These are phyloP conservation scores for Epistrophe grossulariae DNA, from an alignment of 2,888 invertebrate genomes.

Conservation along the genomic window DNA sequence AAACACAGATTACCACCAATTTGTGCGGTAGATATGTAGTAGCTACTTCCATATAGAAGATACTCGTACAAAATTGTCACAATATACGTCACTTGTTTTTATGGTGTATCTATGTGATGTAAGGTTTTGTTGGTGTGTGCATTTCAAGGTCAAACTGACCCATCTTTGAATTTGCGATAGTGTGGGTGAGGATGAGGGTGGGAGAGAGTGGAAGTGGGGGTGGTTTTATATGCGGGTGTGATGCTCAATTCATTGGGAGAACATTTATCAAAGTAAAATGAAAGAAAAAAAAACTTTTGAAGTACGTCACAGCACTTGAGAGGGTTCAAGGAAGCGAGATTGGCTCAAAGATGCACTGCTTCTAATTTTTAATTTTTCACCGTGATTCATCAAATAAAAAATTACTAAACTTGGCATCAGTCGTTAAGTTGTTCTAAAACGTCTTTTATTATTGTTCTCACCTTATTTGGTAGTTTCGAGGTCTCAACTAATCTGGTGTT, in stretches of 20 bases:
- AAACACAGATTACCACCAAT: constrained; percentile 44
- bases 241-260: constrained; percentile 25
- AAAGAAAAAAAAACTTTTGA: constrained; percentile 25
- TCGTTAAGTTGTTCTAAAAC: background rate
- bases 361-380: constrained; percentile 12
- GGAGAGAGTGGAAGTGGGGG: constrained; percentile 15
- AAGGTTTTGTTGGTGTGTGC: constrained; percentile 59
- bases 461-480: constrained; percentile 42
- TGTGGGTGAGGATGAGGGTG: constrained; percentile 5
- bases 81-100: constrained; percentile 61
- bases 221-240: constrained; percentile 31
- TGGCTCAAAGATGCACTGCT: constrained; percentile 7
- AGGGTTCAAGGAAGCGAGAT: constrained; percentile 29
- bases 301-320: constrained; percentile 62
- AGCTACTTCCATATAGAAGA: constrained; percentile 27
- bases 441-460: constrained; percentile 29
- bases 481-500: constrained; percentile 19
- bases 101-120: constrained; percentile 27
- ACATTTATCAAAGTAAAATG: background rate
- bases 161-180: constrained; percentile 22
- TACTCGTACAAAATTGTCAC: constrained; percentile 42
- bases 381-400: constrained; percentile 46
- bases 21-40: constrained; percentile 35
- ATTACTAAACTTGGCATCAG: constrained; percentile 8
- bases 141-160: constrained; percentile 72